Evolutionary conservation across 2,113 vertebrate species (phyloP), one percentile per base, ranked within the genome.

Genomic region (Acinonyx jubatus): DNA sequence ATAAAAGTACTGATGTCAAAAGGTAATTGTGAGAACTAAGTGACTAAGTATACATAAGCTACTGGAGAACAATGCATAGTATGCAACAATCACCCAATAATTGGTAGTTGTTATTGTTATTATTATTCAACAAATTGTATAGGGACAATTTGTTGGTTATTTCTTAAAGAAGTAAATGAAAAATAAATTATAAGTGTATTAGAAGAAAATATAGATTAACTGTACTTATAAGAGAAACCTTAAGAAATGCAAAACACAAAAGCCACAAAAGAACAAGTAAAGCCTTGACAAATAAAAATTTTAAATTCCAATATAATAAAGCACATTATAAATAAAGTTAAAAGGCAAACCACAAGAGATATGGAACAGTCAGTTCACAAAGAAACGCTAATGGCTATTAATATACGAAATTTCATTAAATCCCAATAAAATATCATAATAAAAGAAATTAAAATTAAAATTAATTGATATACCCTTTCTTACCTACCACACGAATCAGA

Each of bases 211-310:
- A 83, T 9, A 78, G 2, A 9, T 50, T 50, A 9, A 92, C 52
- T 79, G 4, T 74, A 45, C 16, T 61, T 89, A 84, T 84, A 52
- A 82, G 29, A 50, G 15, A 91, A 82, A 85, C 36, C 21, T 78
- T 84, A 84, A 55, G 31, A 87, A 88, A 91, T 88, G 38, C 6
- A 88, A 94, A 97, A 91, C 85, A 69, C 21, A 94, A 86, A 94
- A 89, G 27, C 18, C 68, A 91, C 38, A 93, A 95, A 63, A 68
- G 18, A 33, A 23, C 89, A 92, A 85, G 33, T 50, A 96, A 29
- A 84, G 61, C 14, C 50, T 19, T 88, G 52, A 88, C 13, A 91
- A 66, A 86, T 33, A 96, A 95, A 95, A 87, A 45, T 61, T 79
- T 50, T 81, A n/a, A 94, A 86, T 81, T 80, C 21, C 61, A 82